Evolutionary conservation across 2,113 vertebrate genomes (phyloP).

Genomic region (Laticauda colubrina): DNA sequence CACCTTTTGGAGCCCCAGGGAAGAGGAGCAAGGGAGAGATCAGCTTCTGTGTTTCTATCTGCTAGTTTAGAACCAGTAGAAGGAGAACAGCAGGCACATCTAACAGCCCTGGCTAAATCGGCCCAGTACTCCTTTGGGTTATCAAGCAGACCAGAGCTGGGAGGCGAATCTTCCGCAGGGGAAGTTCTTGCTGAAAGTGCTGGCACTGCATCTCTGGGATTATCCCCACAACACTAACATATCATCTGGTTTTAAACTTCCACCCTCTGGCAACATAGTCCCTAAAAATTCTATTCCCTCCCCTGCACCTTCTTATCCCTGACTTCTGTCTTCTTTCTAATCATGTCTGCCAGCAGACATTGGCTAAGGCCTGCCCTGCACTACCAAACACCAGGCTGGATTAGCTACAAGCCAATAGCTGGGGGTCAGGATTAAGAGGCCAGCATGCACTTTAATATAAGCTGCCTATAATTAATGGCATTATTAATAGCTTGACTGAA

Average conservation of each 20-base stretch:
- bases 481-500: conserved; percentile 99
- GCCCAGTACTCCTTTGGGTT: conserved; percentile 80
- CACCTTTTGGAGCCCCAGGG: conserved; percentile 71
- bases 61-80: conserved; percentile 72
- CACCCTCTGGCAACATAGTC: conserved; percentile 78
- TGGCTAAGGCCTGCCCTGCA: conserved; percentile 78
- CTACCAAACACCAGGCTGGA: conserved; percentile 90
- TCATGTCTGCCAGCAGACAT: conserved; percentile 66
- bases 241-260: conserved; percentile 90
- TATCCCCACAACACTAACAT: conserved; percentile 79
- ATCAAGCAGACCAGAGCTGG: conserved; percentile 82
- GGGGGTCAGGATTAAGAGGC: conserved; percentile 98
- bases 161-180: conserved; percentile 78
- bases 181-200: conserved; percentile 73
- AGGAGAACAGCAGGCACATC: conserved; percentile 63
- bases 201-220: conserved; percentile 75
- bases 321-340: conserved; percentile 63
- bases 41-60: conserved; percentile 59
- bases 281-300: conserved; percentile 61
- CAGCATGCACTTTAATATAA: conserved; percentile 90
- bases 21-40: conserved; percentile 60
- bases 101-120: conserved; percentile 80
- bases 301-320: conserved; percentile 68
- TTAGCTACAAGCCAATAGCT: conserved; percentile 97
- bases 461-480: conserved; percentile 99